A percentile compares a stretch with the other conserved stretches of the same genome.
phyloP scores from a whole-genome alignment of 2,888 invertebrate species.

The Ditylenchus weischeri region DNA sequence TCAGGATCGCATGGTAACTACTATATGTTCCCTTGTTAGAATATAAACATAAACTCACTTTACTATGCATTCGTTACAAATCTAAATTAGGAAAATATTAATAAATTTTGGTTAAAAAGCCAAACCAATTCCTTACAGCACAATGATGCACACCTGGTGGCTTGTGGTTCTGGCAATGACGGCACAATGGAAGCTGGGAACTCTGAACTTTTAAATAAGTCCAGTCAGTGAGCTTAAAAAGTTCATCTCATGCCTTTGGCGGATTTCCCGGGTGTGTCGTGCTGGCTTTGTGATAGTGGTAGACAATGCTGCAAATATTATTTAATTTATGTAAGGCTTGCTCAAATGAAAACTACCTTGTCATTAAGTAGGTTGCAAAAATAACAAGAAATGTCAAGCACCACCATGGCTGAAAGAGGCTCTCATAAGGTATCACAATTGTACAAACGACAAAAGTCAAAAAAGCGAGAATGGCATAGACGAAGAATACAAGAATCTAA shows the following conservation, averaged over 20 bases:
- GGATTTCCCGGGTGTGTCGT: slow-evolving; percentile 34
- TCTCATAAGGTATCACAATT: slow-evolving; percentile 37
- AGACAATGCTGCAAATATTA: slow-evolving; percentile 18
- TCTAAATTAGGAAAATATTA: too few relatives aligned
- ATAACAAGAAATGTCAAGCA: slow-evolving; percentile 22
- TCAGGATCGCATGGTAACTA: too few relatives aligned
- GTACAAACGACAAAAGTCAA: slow-evolving; percentile 28
- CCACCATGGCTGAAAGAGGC: slow-evolving; percentile 29
- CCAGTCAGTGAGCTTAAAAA: too few relatives aligned
- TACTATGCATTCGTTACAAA: slow-evolving; percentile 33
- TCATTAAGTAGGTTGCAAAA: slow-evolving; percentile 32
- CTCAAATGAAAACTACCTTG: slow-evolving; percentile 13
- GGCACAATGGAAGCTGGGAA: slow-evolving; percentile 27
- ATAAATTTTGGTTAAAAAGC: too few relatives aligned
- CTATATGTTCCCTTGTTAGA: neutral
- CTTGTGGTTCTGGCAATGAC: slow-evolving; percentile 34
- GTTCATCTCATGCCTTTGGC: slow-evolving; percentile 16
- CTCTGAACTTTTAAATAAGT: slow-evolving; percentile 16
- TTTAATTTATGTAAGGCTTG: too few relatives aligned
- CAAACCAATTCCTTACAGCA: slow-evolving; percentile 14
- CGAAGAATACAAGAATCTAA: slow-evolving; percentile 33
- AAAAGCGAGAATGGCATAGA: slow-evolving; percentile 34
- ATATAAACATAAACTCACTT: neutral
- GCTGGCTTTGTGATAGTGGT: slow-evolving; percentile 33
- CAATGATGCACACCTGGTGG: slow-evolving; percentile 36